A percentile compares a stretch with the other conserved stretches of the same genome.
phyloP scores from a whole-genome alignment of 2,797 vertebrate species.

The Spheniscus humboldti region DNA sequence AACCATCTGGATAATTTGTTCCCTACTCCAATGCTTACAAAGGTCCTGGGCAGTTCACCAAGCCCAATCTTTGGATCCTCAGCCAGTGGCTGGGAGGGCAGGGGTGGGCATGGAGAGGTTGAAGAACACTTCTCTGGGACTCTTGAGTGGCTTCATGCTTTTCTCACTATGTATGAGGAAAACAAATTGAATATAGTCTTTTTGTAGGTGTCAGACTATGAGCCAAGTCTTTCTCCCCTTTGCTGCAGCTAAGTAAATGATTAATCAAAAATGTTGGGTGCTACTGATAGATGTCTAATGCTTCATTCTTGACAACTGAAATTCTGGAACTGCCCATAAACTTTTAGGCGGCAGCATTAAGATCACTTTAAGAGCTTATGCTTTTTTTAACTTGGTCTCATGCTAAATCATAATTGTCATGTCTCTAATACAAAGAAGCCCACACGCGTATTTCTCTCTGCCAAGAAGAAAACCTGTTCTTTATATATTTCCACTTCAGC shows the following conservation, averaged over 20 bases:
- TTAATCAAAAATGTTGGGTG: background rate
- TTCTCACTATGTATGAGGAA: background rate
- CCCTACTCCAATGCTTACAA: background rate
- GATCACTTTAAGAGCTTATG: background rate
- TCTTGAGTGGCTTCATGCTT: background rate
- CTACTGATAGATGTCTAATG: background rate
- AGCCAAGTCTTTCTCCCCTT: background rate
- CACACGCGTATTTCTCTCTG: background rate
- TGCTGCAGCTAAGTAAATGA: background rate
- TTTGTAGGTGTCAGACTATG: background rate
- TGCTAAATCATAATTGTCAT: background rate
- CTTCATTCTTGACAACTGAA: background rate
- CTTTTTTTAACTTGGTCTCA: background rate
- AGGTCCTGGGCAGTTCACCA: background rate
- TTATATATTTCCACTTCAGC: background rate
- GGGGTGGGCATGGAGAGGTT: background rate
- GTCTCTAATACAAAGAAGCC: background rate
- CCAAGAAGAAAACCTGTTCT: background rate
- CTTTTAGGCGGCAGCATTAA: background rate
- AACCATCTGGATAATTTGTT: background rate
- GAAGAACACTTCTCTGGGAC: background rate
- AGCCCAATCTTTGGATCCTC: background rate
- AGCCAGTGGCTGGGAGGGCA: background rate
- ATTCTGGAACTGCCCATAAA: background rate
- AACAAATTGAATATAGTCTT: background rate